Percentiles rank a stretch among this genome's conserved stretches.
Conservation (phyloP, 1,140 invertebrate genomes). For the Dreissena rostriformis region DNA sequence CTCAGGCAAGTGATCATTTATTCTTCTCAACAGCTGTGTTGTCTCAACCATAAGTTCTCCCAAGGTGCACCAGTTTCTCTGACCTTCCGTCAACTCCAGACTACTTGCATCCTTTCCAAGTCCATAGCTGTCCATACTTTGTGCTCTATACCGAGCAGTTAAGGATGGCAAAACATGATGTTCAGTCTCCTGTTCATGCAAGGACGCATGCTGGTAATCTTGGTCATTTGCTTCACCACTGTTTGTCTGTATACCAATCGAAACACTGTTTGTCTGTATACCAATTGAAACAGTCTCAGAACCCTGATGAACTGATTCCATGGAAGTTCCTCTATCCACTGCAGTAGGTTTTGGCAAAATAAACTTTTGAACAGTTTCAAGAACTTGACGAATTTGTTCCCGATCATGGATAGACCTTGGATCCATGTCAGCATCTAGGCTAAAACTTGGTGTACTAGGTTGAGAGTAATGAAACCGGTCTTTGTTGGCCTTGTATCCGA, state of each 20-base stretch:
- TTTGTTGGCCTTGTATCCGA: slow-evolving; percentile 19
- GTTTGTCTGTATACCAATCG: slow-evolving; percentile 15
- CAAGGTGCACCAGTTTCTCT: slow-evolving; percentile 66
- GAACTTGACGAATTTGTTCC: slow-evolving; percentile 33
- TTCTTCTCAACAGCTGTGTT: slow-evolving; percentile 60
- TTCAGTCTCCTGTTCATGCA: slow-evolving; percentile 11
- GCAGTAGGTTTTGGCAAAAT: slow-evolving; percentile 31
- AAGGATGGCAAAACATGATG: slow-evolving; percentile 53
- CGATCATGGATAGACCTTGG: not conserved
- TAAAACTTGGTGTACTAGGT: not conserved
- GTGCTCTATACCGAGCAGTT: slow-evolving; percentile 59
- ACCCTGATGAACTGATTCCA: slow-evolving; percentile 1
- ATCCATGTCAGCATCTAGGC: slow-evolving; percentile 40
- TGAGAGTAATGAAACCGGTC: not conserved
- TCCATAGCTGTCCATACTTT: slow-evolving; percentile 51
- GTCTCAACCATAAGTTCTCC: slow-evolving; percentile 68
- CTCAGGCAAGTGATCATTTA: slow-evolving; percentile 59
- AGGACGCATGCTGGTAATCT: not conserved
- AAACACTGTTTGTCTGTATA: slow-evolving; percentile 18
- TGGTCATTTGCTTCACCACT: slow-evolving; percentile 1
- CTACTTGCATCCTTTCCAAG: slow-evolving; percentile 41
- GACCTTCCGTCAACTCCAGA: slow-evolving; percentile 55
- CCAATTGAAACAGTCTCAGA: slow-evolving; percentile 35
- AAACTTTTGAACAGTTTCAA: slow-evolving; percentile 42
- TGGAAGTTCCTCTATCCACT: slow-evolving; percentile 41